Conservation (phyloP, 1,140 invertebrate species). For the Phenacoccus solenopsis region DNA sequence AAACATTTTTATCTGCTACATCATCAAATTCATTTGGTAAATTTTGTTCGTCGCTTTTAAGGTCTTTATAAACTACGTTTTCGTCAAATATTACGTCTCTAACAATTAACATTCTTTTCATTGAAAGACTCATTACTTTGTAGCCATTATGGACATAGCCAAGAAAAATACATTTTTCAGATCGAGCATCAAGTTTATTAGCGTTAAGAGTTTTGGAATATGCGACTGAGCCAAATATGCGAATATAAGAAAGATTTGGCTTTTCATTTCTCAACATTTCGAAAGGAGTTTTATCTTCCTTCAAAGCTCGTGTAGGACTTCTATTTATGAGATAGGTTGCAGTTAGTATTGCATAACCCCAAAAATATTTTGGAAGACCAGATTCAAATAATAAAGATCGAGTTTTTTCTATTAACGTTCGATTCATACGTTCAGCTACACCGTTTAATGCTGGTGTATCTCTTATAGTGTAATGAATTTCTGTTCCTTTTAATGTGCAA, state of each 20-base stretch:
- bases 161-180: constrained; percentile 19
- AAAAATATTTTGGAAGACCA: constrained; percentile 9
- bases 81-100: constrained; percentile 21
- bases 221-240: constrained; percentile 19
- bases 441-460: constrained; percentile 33
- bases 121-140: not conserved
- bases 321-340: constrained; percentile 22
- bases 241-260: constrained; percentile 5
- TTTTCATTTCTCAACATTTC: not conserved
- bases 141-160: no score
- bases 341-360: constrained; percentile 22
- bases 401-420: constrained; percentile 23
- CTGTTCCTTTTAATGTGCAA: constrained; percentile 30
- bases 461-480: constrained; percentile 28
- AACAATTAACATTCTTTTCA: not conserved
- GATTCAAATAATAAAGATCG: constrained; percentile 10
- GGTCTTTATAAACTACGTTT: no score
- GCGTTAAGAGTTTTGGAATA: constrained; percentile 18
- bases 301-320: constrained; percentile 1
- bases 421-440: constrained; percentile 29
- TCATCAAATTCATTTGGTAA: no score
- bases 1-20: no score
- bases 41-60: no score
- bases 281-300: no score
- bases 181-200: constrained; percentile 18